These are phyloP conservation scores for Phylloscopus collybita DNA, from an alignment of 2,797 vertebrate genomes.

Conservation along the genomic window DNA sequence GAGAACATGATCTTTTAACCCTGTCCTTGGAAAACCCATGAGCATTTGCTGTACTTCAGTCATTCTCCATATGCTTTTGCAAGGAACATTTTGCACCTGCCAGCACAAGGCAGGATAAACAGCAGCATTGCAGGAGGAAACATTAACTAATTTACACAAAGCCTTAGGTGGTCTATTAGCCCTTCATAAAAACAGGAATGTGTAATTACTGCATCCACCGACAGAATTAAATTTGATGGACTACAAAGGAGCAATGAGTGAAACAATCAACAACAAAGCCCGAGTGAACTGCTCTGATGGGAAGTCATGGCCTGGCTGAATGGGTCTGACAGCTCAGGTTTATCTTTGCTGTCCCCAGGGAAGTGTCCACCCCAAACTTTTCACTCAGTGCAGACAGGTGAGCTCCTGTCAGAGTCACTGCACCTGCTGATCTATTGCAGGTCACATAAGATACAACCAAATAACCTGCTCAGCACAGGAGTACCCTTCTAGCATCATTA, in stretches of 20 bases:
- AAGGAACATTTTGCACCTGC: constrained; percentile 47
- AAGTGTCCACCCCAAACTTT: not conserved
- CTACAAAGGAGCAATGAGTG: constrained; percentile 15
- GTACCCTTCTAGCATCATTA: not conserved
- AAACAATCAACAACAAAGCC: constrained; percentile 40
- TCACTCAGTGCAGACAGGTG: not conserved
- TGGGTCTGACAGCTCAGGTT: not conserved
- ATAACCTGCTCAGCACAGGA: not conserved
- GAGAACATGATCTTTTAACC: constrained; percentile 19
- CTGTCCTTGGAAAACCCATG: not conserved
- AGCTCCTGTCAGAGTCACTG: not conserved
- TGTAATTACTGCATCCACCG: constrained; percentile 34
- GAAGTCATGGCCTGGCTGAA: not conserved
- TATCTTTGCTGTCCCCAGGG: not conserved
- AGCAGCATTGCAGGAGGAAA: constrained; percentile 42
- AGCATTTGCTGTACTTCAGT: not conserved
- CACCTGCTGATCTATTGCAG: not conserved
- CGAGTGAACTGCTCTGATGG: not conserved
- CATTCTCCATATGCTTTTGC: constrained; percentile 20
- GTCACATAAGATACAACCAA: not conserved
- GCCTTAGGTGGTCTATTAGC: constrained; percentile 65
- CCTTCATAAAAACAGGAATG: not conserved
- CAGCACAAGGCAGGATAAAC: constrained; percentile 7
- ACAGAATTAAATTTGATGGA: constrained; percentile 44
- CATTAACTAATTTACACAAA: constrained; percentile 52